Evolutionary conservation across 2,888 invertebrate species (phyloP), one percentile per base, ranked within the genome.

Genomic region (Drosophila lutescens): DNA sequence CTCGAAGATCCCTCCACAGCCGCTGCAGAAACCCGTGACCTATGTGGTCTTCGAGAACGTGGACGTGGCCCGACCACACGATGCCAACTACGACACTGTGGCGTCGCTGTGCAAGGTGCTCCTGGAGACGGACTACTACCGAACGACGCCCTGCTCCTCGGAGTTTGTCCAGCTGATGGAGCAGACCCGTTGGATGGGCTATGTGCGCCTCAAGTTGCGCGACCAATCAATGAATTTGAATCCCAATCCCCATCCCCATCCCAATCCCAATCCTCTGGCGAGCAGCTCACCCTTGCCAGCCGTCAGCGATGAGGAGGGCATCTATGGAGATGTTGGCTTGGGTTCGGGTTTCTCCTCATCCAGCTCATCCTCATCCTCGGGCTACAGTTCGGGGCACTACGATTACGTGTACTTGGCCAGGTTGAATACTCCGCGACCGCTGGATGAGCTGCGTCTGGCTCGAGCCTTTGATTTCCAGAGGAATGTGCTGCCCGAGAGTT

Each of bases 11-110:
- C 30, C 51, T 67, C 32, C 91, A 0, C 94, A 95, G 86, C 93
- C 95, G 0, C 89, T 96, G 17, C 93, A 94, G 41, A 93, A 94
- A 0, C 94, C 95, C 43, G 93, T 95, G 44, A 93, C 96, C 53
- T 96, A 94, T 82, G 93, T 96, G 32, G 93, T 96, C 9, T 95
- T 96, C 79, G 95, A 96, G 80, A 96, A 95, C 68, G 94, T 96
- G 36, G 95, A 96, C 82, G 94, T 96, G 10, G 93, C 94, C 41
- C 94, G 95, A 57, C 93, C 94, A 0, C 93, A 94, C 43, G 95
- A 95, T 76, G 93, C 93, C 80, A 91, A 91, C 66, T 92, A 92
- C n/a, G 92, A 91, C 59, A 91, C 91, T 0, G 89, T 92, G 58
- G 88, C 91, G 0, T 93, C 94, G 0, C 94, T 94, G 55, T 95